Conservation (phyloP, 2,888 invertebrate species). For the Coleophora flavipennella region DNA sequence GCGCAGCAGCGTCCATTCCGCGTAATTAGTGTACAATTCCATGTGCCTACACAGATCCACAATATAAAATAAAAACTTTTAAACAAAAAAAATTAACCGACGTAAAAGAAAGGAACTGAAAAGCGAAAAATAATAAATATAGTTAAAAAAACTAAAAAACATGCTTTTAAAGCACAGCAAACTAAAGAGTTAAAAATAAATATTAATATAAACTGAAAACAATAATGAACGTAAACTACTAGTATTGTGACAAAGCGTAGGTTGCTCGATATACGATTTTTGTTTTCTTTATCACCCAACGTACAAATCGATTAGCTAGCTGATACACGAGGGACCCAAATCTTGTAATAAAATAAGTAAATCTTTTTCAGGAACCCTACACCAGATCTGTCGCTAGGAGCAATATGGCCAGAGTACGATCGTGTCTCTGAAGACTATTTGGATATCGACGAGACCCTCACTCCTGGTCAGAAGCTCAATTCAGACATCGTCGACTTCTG, state of each 20-base stretch:
- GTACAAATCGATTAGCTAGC: background rate
- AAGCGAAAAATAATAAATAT: too few relatives aligned
- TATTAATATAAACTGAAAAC: too few relatives aligned
- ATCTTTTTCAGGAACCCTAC: constrained; percentile 42
- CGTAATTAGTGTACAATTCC: background rate
- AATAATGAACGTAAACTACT: too few relatives aligned
- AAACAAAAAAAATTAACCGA: background rate
- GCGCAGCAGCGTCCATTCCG: too few relatives aligned
- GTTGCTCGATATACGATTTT: too few relatives aligned
- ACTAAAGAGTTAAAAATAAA: too few relatives aligned
- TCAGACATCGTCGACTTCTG: constrained; percentile 9
- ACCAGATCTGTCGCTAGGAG: constrained; percentile 30
- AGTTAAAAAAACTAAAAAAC: too few relatives aligned
- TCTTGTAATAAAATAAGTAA: background rate
- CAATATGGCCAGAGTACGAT: constrained; percentile 38
- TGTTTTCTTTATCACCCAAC: background rate
- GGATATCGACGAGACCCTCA: constrained; percentile 29
- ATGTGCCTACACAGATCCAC: background rate
- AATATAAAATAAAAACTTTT: background rate
- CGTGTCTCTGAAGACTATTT: constrained; percentile 20
- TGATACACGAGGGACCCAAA: background rate
- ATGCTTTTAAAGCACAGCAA: too few relatives aligned
- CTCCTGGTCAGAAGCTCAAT: background rate
- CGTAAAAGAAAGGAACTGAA: too few relatives aligned
- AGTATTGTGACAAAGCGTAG: too few relatives aligned